Conservation (phyloP, 92 coral and sea anemone genomes). For the Parazoanthus darwini region DNA sequence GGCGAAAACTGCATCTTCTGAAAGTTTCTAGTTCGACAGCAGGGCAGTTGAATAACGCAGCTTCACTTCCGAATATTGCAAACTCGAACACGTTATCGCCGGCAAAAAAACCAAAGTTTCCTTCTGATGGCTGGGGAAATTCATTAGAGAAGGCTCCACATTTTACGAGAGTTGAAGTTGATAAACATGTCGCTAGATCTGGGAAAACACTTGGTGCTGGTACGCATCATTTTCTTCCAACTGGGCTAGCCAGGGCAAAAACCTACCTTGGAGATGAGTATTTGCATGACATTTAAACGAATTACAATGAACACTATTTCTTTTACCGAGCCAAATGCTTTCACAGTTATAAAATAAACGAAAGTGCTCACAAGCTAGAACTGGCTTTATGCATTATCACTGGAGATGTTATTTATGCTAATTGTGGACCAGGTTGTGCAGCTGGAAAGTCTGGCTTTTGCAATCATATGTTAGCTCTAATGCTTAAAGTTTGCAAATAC, state of each 20-base stretch:
- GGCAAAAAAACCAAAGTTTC: constrained; percentile 36
- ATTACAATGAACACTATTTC: constrained; percentile 43
- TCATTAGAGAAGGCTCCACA: constrained; percentile 45
- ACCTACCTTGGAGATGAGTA: constrained; percentile 55
- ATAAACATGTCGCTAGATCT: constrained; percentile 47
- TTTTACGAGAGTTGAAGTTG: constrained; percentile 58
- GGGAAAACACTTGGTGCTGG: constrained; percentile 21
- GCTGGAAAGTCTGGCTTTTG: constrained; percentile 55
- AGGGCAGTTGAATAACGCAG: too few relatives aligned
- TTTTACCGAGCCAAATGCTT: constrained; percentile 49
- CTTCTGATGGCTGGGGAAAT: constrained; percentile 49
- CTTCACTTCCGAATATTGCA: too few relatives aligned
- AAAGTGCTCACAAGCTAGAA: constrained; percentile 48
- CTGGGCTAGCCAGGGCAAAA: constrained; percentile 53
- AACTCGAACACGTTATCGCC: neutral
- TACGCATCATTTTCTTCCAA: constrained; percentile 47
- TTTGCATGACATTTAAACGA: constrained; percentile 50
- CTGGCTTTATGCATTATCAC: constrained; percentile 51
- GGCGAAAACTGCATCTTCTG: constrained; percentile 15
- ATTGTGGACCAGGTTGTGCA: constrained; percentile 54
- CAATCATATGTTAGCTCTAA: constrained; percentile 55
- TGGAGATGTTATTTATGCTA: constrained; percentile 47
- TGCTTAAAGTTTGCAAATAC: constrained; percentile 58
- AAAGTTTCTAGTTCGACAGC: too few relatives aligned
- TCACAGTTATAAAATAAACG: constrained; percentile 60